phyloP scores from a whole-genome alignment of 2,888 invertebrate genomes.

The Bimastos eiseni region DNA sequence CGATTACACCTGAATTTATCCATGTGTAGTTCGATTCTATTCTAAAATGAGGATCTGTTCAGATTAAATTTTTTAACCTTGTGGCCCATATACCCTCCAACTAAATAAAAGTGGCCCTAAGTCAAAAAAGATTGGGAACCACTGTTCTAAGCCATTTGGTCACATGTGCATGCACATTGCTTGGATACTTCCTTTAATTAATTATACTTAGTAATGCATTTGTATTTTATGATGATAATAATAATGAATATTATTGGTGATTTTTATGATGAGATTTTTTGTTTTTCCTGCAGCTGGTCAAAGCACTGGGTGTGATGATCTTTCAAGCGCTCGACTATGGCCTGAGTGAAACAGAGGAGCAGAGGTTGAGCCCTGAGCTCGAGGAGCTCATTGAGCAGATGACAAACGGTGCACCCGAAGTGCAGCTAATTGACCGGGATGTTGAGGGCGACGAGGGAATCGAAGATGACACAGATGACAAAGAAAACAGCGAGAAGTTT shows the following conservation, averaged over 20 bases:
- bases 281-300: conserved; percentile 52
- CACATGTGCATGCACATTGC: not conserved
- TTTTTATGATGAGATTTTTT: not conserved
- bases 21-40: too few species aligned
- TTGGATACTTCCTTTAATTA: not conserved
- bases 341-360: conserved; percentile 81
- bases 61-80: too few species aligned
- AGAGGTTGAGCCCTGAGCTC: conserved; percentile 81
- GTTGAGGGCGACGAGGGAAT: conserved; percentile 41
- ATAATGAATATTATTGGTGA: not conserved
- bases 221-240: too few species aligned
- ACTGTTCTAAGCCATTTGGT: not conserved
- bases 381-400: conserved; percentile 83
- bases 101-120: too few species aligned
- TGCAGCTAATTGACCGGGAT: conserved; percentile 47
- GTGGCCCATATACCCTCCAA: too few species aligned
- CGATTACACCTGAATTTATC: too few species aligned
- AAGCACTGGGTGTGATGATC: conserved; percentile 75
- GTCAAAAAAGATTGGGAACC: too few species aligned
- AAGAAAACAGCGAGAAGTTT: conserved; percentile 67
- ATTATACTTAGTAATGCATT: too few species aligned
- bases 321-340: conserved; percentile 89
- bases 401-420: conserved; percentile 72
- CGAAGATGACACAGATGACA: conserved; percentile 41
- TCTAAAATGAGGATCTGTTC: too few species aligned